Evolutionary conservation across 2,113 vertebrate species (phyloP), one percentile per base, ranked within the genome.

Genomic region (Cyprinodon tularosa): DNA sequence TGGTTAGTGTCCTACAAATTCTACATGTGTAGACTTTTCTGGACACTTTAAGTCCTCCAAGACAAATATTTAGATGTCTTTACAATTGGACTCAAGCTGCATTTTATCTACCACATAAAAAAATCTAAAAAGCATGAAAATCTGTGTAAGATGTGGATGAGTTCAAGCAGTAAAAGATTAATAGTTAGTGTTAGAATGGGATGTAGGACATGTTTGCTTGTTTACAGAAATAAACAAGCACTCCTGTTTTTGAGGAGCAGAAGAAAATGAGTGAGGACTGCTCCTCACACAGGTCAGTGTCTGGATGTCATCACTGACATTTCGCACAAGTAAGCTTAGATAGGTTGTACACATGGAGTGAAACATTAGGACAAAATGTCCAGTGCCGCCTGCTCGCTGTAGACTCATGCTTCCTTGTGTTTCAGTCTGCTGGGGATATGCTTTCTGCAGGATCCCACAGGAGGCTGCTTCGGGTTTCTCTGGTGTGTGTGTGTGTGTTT

Each of bases 381-480:
- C 85, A 65, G 71, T 20, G 29, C 14, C 63, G 71, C 66, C 68
- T 44, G 61, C 60, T 60, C 39, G 82, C 78, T 40, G 12, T 80
- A 76, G 83, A 88, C 44, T 15, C 72, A 71, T 14, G 61, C 80
- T 90, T 90, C 86, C 84, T 84, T 71, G 42, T 82, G 77, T 84
- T 86, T 86, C 80, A 75, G 76, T 74, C 80, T 83, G 73, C 78
- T 82, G 83, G 83, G 85, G 84, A 82, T 60, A 70, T 71, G 47
- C 72, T 78, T 84, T 84, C 82, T 71, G 84, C 78, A 57, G 61
- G 70, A 84, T 72, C 72, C 81, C 14, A 14, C 73, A 0, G 86
- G 84, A 88, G 86, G 75, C 63, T 74, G 80, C 75, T 78, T 80
- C 62, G 72, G 68, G 70, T 89, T 85, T 87, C 81, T 89, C 68